Evolutionary conservation across 2,797 vertebrate species (phyloP).

Genomic region (Sebastes ruberrimus): DNA sequence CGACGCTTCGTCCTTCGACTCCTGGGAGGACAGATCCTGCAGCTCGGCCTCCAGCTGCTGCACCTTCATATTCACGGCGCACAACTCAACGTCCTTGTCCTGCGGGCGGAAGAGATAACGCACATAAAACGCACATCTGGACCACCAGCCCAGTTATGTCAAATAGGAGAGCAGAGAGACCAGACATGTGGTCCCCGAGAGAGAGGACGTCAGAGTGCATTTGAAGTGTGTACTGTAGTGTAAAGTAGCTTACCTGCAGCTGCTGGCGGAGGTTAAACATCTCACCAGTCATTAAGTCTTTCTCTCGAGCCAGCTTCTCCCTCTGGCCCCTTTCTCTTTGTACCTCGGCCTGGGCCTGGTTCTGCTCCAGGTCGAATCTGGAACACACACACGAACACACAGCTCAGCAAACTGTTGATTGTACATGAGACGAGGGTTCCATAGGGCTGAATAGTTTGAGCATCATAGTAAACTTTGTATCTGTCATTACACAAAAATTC

Average conservation of each 20-base stretch:
- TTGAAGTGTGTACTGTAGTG: not conserved
- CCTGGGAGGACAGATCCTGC: constrained; percentile 95
- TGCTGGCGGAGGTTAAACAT: constrained; percentile 93
- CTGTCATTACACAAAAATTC: not conserved
- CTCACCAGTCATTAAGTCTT: constrained; percentile 90
- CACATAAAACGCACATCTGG: constrained; percentile 22
- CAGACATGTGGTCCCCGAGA: constrained; percentile 27
- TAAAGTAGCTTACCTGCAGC: constrained; percentile 84
- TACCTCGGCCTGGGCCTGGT: constrained; percentile 89
- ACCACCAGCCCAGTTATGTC: constrained; percentile 49
- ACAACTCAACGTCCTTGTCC: constrained; percentile 87
- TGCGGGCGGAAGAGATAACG: constrained; percentile 28
- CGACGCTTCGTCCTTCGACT: constrained; percentile 97
- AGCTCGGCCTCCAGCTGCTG: constrained; percentile 94
- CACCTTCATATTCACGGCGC: constrained; percentile 83
- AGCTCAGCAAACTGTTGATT: constrained; percentile 2
- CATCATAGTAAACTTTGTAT: not conserved
- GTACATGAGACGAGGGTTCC: not conserved
- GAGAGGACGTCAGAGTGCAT: constrained; percentile 20
- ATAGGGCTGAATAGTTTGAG: not conserved
- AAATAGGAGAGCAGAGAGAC: constrained; percentile 16
- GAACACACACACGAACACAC: constrained; percentile 14
- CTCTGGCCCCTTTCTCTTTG: constrained; percentile 90
- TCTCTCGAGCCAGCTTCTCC: constrained; percentile 93
- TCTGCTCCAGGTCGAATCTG: constrained; percentile 95